A percentile compares a stretch with the other conserved stretches of the same genome.
Conservation (phyloP, 1,140 invertebrate species). For the Acromyrmex charruanus region DNA sequence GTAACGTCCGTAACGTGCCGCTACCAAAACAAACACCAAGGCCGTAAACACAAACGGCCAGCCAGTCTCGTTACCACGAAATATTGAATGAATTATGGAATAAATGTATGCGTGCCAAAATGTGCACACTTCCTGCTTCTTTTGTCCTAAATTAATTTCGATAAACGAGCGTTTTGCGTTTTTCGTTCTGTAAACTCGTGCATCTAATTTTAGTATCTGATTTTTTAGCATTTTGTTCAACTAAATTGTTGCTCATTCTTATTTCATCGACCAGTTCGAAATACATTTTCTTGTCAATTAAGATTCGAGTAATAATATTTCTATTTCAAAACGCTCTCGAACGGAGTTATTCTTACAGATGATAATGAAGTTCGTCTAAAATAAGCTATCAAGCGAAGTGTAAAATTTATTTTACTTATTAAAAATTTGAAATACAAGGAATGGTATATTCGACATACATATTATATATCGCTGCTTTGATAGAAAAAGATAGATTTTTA, state of each 20-base stretch:
- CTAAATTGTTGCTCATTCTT: background rate
- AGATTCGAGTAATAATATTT: background rate
- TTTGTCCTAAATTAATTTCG: background rate
- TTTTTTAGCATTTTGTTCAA: background rate
- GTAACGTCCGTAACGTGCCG: constrained; percentile 1
- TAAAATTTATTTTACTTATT: background rate
- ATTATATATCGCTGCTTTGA: too few relatives aligned
- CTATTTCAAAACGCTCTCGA: background rate
- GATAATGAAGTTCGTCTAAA: background rate
- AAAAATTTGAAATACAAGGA: background rate
- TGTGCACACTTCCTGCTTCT: background rate
- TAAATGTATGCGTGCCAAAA: background rate
- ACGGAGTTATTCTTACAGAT: background rate
- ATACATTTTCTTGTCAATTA: background rate
- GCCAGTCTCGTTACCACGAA: background rate
- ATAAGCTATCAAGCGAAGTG: background rate
- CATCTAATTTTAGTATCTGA: background rate
- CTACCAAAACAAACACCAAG: constrained; percentile 15
- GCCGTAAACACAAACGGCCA: background rate
- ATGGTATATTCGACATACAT: background rate
- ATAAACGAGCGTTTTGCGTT: background rate
- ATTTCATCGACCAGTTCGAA: background rate
- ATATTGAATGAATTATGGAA: background rate
- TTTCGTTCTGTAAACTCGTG: background rate
- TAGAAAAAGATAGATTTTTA: too few relatives aligned